Percentiles rank a stretch among this genome's conserved stretches.
Evolutionary conservation across 2,888 invertebrate genomes (phyloP).

Genomic region (Platycheirus rosarum): DNA sequence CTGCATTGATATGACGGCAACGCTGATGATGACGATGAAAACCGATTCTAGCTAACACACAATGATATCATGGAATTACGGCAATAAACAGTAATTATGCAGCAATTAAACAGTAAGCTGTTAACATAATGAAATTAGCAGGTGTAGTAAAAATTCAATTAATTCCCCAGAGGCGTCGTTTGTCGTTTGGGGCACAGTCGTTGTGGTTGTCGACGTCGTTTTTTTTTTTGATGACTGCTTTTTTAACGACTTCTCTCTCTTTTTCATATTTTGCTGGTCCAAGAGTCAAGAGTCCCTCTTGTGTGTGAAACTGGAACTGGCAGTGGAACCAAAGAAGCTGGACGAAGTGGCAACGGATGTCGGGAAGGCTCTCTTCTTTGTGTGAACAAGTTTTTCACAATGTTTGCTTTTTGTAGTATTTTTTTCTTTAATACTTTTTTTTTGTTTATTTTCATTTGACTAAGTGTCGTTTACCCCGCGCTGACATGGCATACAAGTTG

Average conservation of each 20-base stretch:
- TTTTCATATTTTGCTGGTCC: constrained; percentile 5
- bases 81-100: constrained; percentile 74
- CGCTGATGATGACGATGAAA: constrained; percentile 24
- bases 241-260: constrained; percentile 29
- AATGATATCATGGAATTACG: constrained; percentile 74
- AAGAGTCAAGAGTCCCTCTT: constrained; percentile 30
- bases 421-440: constrained; percentile 12
- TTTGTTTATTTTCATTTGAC: constrained; percentile 66
- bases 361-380: constrained; percentile 59
- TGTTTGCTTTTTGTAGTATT: constrained; percentile 50
- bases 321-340: not conserved
- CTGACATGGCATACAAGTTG: constrained; percentile 66
- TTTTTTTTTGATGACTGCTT: constrained; percentile 42
- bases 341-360: constrained; percentile 42
- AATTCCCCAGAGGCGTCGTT: constrained; percentile 56
- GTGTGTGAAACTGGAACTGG: constrained; percentile 23
- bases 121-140: constrained; percentile 75
- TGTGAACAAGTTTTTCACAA: constrained; percentile 73
- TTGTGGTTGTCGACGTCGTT: not conserved
- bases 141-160: constrained; percentile 74
- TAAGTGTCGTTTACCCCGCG: constrained; percentile 74
- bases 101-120: constrained; percentile 74
- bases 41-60: constrained; percentile 70
- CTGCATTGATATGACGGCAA: constrained; percentile 24
- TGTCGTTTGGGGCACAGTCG: constrained; percentile 23